phyloP scores from a whole-genome alignment of 1,140 invertebrate genomes.

The Fopius arisanus region DNA sequence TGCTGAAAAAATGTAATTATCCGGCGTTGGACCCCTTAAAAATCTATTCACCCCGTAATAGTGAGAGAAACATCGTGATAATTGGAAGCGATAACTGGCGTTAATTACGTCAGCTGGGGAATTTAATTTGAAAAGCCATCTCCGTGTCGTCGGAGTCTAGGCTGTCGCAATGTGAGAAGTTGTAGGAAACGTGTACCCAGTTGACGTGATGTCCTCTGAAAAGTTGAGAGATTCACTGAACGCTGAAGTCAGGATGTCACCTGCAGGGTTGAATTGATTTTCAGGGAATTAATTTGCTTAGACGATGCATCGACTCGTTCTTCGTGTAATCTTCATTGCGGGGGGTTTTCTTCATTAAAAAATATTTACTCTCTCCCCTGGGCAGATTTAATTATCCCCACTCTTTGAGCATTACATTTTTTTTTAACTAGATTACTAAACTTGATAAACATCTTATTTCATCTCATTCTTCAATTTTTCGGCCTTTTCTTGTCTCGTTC shows the following conservation, averaged over 20 bases:
- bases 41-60: neutral
- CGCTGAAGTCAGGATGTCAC: neutral
- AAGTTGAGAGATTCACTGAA: neutral
- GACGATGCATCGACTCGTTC: neutral
- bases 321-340: too few species aligned
- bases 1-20: too few species aligned
- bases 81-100: conserved; percentile 1
- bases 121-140: conserved; percentile 5
- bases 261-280: neutral
- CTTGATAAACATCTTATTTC: too few species aligned
- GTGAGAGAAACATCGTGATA: neutral
- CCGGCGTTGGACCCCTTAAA: neutral
- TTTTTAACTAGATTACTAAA: too few species aligned
- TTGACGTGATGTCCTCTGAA: neutral
- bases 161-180: neutral
- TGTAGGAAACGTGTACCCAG: neutral
- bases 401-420: too few species aligned
- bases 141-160: neutral
- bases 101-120: conserved; percentile 9
- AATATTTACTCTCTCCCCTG: too few species aligned
- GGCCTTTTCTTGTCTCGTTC: too few species aligned
- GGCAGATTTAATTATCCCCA: too few species aligned
- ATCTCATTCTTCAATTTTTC: too few species aligned
- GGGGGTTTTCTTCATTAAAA: too few species aligned
- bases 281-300: neutral